These are phyloP conservation scores for Condylura cristata DNA, from an alignment of 2,113 vertebrate species.

Conservation along the genomic window DNA sequence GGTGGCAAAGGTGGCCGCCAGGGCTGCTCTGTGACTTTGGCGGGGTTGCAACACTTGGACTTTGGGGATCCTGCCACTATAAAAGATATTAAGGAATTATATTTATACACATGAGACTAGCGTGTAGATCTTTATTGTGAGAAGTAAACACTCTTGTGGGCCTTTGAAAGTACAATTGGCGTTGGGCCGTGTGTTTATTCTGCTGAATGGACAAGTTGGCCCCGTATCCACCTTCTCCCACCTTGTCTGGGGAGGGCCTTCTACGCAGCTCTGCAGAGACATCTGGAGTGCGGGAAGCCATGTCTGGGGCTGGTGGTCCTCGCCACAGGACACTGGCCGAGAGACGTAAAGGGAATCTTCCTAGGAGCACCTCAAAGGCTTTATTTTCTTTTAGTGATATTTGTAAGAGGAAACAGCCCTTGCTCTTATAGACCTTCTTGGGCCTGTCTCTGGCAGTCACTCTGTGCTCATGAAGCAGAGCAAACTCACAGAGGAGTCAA, in stretches of 20 bases:
- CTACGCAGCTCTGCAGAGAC: not conserved
- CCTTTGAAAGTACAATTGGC: not conserved
- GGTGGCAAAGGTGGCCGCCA: not conserved
- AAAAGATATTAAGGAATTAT: not conserved
- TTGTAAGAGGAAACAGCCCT: not conserved
- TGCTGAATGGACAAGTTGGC: not conserved
- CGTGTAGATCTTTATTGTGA: too few relatives aligned
- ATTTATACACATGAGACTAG: not conserved
- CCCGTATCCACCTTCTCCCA: not conserved
- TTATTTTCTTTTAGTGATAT: not conserved
- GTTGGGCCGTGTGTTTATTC: not conserved
- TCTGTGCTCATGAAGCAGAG: not conserved
- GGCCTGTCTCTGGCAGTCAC: not conserved
- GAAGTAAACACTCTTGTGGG: not conserved
- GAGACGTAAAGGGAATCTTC: not conserved
- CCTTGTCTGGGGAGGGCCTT: not conserved
- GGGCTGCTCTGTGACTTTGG: not conserved
- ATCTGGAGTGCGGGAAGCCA: too few relatives aligned
- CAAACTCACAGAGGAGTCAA: not conserved
- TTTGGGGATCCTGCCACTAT: not conserved
- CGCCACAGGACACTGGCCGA: not conserved
- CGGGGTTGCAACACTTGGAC: not conserved
- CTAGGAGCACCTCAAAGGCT: not conserved
- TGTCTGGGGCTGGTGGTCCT: not conserved
- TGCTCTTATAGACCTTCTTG: not conserved